Evolutionary conservation across 2,113 vertebrate species (phyloP).

Genomic region (Leucoraja erinaceus): DNA sequence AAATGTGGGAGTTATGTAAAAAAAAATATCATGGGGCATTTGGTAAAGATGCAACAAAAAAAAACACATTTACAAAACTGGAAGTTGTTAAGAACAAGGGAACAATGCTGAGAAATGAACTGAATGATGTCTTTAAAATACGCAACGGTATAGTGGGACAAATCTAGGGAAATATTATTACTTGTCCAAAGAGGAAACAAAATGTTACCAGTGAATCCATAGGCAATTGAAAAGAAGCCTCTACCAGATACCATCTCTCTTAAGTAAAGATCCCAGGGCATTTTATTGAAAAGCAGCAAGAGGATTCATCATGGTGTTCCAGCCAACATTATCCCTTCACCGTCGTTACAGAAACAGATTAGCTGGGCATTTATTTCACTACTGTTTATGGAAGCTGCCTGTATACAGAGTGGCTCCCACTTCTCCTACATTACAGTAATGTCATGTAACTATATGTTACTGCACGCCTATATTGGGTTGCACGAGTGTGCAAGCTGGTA

Average conservation of each 20-base stretch:
- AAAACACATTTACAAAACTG: too few relatives aligned
- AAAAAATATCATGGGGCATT: too few relatives aligned
- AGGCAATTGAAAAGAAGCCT: neutral
- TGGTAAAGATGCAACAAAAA: too few relatives aligned
- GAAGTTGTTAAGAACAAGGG: too few relatives aligned
- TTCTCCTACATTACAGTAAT: neutral
- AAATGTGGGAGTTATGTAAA: too few relatives aligned
- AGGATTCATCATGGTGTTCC: neutral
- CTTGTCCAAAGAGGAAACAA: neutral
- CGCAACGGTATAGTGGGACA: too few relatives aligned
- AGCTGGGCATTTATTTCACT: neutral
- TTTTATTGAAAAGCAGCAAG: neutral
- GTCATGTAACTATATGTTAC: too few relatives aligned
- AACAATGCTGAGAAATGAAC: neutral
- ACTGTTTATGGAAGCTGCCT: neutral
- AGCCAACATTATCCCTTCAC: neutral
- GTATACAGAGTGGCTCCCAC: neutral
- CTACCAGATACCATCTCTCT: neutral
- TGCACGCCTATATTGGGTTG: too few relatives aligned
- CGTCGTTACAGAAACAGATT: neutral
- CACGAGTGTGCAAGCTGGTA: too few relatives aligned
- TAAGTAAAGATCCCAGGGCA: neutral
- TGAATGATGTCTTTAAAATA: neutral
- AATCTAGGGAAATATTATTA: neutral
- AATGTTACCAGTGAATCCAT: neutral